These are phyloP conservation scores for Atherix ibis DNA, from an alignment of 2,888 invertebrate genomes.

Conservation along the genomic window DNA sequence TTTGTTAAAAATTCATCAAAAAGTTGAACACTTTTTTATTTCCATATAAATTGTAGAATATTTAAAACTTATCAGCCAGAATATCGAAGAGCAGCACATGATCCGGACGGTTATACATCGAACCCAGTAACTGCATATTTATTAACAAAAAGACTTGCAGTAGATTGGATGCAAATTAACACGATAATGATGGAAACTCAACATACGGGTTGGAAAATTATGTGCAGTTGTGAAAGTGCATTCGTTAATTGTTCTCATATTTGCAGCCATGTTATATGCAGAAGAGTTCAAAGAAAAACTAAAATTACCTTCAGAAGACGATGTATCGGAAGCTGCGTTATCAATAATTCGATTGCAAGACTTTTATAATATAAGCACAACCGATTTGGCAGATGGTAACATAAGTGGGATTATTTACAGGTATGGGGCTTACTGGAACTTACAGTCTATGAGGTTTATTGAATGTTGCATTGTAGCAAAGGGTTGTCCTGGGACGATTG, in stretches of 20 bases:
- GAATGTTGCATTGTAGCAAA: constrained; percentile 29
- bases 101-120: too few species aligned
- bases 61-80: too few species aligned
- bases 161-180: constrained; percentile 72
- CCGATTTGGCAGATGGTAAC: constrained; percentile 34
- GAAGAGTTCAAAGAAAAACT: too few species aligned
- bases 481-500: constrained; percentile 54
- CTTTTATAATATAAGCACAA: constrained; percentile 40
- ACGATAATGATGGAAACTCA: too few species aligned
- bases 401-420: constrained; percentile 19
- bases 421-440: neutral
- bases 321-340: constrained; percentile 77
- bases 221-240: too few species aligned
- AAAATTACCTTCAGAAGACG: constrained; percentile 75
- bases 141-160: constrained; percentile 72
- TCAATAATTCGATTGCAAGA: constrained; percentile 55
- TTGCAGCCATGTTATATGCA: too few species aligned
- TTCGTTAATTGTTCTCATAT: too few species aligned
- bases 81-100: too few species aligned
- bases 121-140: constrained; percentile 86
- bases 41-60: too few species aligned
- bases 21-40: too few species aligned
- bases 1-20: too few species aligned
- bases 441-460: neutral
- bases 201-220: too few species aligned